Percentiles rank a stretch among this genome's conserved stretches.
Evolutionary conservation across 2,113 vertebrate genomes (phyloP).

Genomic region (Carassius carassius): DNA sequence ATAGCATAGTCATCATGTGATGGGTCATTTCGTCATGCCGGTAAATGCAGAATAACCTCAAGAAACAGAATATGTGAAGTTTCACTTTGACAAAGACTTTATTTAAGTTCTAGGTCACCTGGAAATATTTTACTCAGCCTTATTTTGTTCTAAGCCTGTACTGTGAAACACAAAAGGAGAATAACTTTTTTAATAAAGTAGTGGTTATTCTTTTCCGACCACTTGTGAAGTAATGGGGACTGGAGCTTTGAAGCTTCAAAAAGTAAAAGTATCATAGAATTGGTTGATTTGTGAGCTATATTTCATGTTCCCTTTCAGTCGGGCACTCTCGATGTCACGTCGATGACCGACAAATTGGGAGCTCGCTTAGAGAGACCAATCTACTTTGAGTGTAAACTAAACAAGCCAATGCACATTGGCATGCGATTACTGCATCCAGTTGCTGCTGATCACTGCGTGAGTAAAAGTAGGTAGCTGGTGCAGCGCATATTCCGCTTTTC

Average conservation of each 20-base stretch:
- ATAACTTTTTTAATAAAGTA: background rate
- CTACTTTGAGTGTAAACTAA: too few species aligned
- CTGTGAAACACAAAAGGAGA: too few species aligned
- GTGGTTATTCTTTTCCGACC: background rate
- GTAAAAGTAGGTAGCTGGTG: too few species aligned
- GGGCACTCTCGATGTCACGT: too few species aligned
- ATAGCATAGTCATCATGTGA: constrained; percentile 77
- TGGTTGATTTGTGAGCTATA: background rate
- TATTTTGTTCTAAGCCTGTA: too few species aligned
- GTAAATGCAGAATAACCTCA: constrained; percentile 39
- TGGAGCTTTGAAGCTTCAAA: background rate
- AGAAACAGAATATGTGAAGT: constrained; percentile 4
- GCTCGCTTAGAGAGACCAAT: too few species aligned
- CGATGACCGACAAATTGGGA: too few species aligned
- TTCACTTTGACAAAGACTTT: background rate
- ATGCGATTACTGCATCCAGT: too few species aligned
- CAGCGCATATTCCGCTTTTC: too few species aligned
- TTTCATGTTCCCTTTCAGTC: too few species aligned
- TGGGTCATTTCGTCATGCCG: constrained; percentile 60
- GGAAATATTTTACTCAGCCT: background rate
- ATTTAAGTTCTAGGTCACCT: background rate
- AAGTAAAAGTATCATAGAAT: background rate
- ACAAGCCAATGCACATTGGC: too few species aligned
- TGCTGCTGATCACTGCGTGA: too few species aligned
- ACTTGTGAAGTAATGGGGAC: background rate